Base-by-base conservation (phyloP, 2,888 invertebrate genomes). In the Pseudolycoriella hygida region DNA sequence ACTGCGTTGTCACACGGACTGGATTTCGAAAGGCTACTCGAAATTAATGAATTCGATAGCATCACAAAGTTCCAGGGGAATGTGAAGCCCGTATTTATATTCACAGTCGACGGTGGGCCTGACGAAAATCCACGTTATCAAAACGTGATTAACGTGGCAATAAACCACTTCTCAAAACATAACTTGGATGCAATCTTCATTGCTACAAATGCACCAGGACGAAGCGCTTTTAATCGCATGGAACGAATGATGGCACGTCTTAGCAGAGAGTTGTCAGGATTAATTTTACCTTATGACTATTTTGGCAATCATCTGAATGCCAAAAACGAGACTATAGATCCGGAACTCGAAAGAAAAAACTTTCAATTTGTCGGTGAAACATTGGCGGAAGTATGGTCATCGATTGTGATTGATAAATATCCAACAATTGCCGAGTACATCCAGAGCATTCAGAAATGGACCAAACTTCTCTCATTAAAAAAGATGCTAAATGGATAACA, bases 181-280 rank as follows among this genome's bases (percentile, higher is more conserved):
- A 49, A 55, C 46, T 43, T 55, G 43, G 54, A 56, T 50, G 55
- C 51, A 14, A 17, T 55, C n/a, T 57, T 51, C 46, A 38, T 45
- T 32, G 48, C 38, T 56, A 52, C 46, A 12, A 58, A 57, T 50
- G 59, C 59, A 30, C 60, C 62, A 37, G 58, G 60, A 4, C 52
- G 59, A 48, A 56, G 56, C 49, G 56, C 57, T 8, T 60, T 52
- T 41, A 63, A 61, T 48, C 52, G 51, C 45, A 59, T 59, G 1
- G 57, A 61, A 47, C 31, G 58, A 17, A 43, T 59, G 45, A 59
- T 62, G 56, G 60, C 60, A 40, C 59, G 59, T 17, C 48, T 62
- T 5, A 59, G 57, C 42, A 45, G 51, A n/a, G n/a, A n/a, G n/a
- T n/a, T n/a, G n/a, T n/a, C n/a, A n/a, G n/a, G n/a, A n/a, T n/a